These are phyloP conservation scores for Actinemys pallida DNA, from an alignment of 2,113 vertebrate genomes.

Conservation along the genomic window DNA sequence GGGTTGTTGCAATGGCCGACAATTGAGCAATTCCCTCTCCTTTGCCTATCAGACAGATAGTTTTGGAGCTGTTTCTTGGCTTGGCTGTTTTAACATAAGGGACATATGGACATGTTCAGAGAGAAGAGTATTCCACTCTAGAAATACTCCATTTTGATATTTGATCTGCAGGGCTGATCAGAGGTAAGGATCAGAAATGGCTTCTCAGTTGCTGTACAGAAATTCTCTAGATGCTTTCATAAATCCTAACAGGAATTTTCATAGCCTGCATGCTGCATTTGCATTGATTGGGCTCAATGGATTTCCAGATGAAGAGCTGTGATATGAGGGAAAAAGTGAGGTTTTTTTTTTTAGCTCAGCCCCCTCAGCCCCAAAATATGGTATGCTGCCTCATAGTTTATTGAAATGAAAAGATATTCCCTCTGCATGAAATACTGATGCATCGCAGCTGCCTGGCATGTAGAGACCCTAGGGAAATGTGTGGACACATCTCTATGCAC, in stretches of 20 bases:
- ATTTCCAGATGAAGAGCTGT: background rate
- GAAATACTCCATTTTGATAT: background rate
- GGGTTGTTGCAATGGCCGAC: background rate
- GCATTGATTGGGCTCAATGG: background rate
- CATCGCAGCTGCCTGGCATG: background rate
- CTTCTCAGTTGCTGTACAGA: background rate
- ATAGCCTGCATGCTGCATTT: background rate
- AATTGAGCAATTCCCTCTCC: background rate
- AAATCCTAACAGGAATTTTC: background rate
- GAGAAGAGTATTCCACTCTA: background rate
- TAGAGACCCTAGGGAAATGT: background rate
- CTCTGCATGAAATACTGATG: background rate
- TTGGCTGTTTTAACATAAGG: background rate
- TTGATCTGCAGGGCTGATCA: background rate
- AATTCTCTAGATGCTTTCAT: background rate
- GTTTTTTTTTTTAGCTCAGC: background rate
- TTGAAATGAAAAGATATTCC: background rate
- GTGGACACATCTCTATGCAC: background rate
- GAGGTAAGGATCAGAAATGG: background rate
- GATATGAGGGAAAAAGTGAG: background rate
- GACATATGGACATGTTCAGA: background rate
- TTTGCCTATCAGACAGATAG: background rate
- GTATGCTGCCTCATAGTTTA: background rate
- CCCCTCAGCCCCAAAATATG: background rate
- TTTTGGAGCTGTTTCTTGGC: conserved; percentile 5